Conservation (phyloP, 1,140 invertebrate genomes). For the Melipona quadrifasciata region DNA sequence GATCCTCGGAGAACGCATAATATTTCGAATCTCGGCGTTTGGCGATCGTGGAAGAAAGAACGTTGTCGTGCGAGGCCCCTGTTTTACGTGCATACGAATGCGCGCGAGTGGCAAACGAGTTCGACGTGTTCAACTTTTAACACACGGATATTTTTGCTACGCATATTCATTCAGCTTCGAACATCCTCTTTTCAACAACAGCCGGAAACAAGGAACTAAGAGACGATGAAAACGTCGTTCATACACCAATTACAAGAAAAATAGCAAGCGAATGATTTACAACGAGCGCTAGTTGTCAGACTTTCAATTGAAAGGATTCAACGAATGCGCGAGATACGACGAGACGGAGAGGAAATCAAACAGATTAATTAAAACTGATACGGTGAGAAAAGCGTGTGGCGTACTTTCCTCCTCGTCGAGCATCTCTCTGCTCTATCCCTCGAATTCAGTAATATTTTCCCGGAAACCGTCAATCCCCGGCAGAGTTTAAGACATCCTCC, state of each 20-base stretch:
- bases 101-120: too few relatives aligned
- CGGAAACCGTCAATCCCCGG: conserved; percentile 24
- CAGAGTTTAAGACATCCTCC: not conserved
- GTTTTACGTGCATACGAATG: too few relatives aligned
- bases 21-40: conserved; percentile 8
- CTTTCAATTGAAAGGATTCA: not conserved
- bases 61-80: not conserved
- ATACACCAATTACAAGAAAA: too few relatives aligned
- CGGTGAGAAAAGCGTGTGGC: not conserved
- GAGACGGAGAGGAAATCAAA: not conserved
- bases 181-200: too few relatives aligned
- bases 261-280: too few relatives aligned
- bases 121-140: too few relatives aligned
- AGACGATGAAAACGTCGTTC: too few relatives aligned
- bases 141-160: too few relatives aligned
- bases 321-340: not conserved
- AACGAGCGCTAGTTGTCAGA: too few relatives aligned
- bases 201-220: too few relatives aligned
- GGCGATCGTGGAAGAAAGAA: not conserved
- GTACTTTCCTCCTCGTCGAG: not conserved
- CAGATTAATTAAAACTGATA: conserved; percentile 15
- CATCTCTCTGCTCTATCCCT: not conserved
- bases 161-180: too few relatives aligned
- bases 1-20: conserved; percentile 16
- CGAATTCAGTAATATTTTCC: conserved; percentile 20